Base-by-base conservation (phyloP, 2,888 invertebrate species). In the Dasypogon diadema region DNA sequence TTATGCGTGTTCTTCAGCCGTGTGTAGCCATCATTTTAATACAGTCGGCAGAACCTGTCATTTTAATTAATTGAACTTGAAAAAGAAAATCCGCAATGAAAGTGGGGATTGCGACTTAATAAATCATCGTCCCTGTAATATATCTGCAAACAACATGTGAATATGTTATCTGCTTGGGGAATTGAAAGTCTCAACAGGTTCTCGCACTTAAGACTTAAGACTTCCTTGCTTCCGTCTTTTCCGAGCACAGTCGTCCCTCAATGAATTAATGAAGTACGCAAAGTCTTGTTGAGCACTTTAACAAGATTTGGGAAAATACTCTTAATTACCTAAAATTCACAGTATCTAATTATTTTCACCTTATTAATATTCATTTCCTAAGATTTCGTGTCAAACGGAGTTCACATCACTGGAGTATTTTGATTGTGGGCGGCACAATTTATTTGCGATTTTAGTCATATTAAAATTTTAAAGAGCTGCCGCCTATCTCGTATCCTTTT, bases 121-220 rank as follows among this genome's bases (percentile, higher is more conserved):
- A 70, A 70, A 70, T 70, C 70, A 70, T 70, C 70, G 70, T 26
- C 65, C 14, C 65, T 24, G 65, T 24, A 65, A 46, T 70, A 70
- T 70, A 54, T 54, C 77, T 77, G 77, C 74, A 77, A 76, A 77
- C 77, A 77, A 72, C 74, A 77, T 76, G 72, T 77, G 76, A 77
- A 77, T 77, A 77, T 76, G 75, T 77, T 76, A 76, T 77, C 74
- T 75, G 78, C 63, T 78, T 55, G 54, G 78, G 78, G 78, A 78
- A 76, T 78, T 76, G 68, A 68, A 75, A 76, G 65, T 78, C 78
- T 78, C 78, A 78, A 78, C 78, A 78, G 78, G 78, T 76, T 78
- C 76, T 65, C 75, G 78, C 76, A 78, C 78, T 78, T 76, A 78
- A 56, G 58, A 78, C 78, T 78, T 76, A 78, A 56, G 58, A 70